Conservation (phyloP, 2,113 vertebrate genomes). For the Pleuronectes platessa region DNA sequence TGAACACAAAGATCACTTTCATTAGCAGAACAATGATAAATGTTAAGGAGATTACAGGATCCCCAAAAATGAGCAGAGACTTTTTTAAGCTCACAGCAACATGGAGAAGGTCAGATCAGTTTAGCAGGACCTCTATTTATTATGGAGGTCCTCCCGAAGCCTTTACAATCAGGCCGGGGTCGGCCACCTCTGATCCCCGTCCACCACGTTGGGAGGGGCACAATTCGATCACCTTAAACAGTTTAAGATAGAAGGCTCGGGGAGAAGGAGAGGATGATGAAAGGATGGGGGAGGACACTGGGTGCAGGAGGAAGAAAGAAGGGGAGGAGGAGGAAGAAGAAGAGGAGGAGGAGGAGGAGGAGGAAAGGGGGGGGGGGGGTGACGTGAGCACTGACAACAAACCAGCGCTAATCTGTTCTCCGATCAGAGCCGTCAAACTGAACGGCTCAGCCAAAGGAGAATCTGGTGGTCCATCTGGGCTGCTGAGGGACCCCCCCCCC, state of each 20-base stretch:
- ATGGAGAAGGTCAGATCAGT: slow-evolving; percentile 60
- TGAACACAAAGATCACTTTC: slow-evolving; percentile 73
- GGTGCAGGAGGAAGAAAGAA: slow-evolving; percentile 45
- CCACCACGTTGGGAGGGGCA: slow-evolving; percentile 74
- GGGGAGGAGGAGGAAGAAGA: slow-evolving; percentile 2
- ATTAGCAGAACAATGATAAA: slow-evolving; percentile 68
- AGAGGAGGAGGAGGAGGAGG: slow-evolving; percentile 27
- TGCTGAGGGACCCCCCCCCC: slow-evolving; percentile 1
- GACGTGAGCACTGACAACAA: slow-evolving; percentile 62
- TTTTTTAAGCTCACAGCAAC: slow-evolving; percentile 58
- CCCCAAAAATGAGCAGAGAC: slow-evolving; percentile 29
- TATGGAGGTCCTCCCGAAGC: slow-evolving; percentile 56
- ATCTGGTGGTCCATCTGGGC: slow-evolving; percentile 70
- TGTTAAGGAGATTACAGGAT: slow-evolving; percentile 62
- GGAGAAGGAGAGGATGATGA: slow-evolving; percentile 57
- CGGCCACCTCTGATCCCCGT: slow-evolving; percentile 74
- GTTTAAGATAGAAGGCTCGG: slow-evolving; percentile 75
- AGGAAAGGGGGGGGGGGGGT: slow-evolving; percentile 36
- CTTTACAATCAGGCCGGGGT: slow-evolving; percentile 76
- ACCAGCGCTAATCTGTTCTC: slow-evolving; percentile 75
- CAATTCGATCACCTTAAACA: slow-evolving; percentile 82
- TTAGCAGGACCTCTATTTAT: slow-evolving; percentile 69
- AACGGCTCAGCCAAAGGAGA: slow-evolving; percentile 59
- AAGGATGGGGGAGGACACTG: slow-evolving; percentile 48
- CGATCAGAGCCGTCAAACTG: slow-evolving; percentile 70